Base-by-base conservation (phyloP, 2,797 vertebrate species). In the Arnoldichthys spilopterus region DNA sequence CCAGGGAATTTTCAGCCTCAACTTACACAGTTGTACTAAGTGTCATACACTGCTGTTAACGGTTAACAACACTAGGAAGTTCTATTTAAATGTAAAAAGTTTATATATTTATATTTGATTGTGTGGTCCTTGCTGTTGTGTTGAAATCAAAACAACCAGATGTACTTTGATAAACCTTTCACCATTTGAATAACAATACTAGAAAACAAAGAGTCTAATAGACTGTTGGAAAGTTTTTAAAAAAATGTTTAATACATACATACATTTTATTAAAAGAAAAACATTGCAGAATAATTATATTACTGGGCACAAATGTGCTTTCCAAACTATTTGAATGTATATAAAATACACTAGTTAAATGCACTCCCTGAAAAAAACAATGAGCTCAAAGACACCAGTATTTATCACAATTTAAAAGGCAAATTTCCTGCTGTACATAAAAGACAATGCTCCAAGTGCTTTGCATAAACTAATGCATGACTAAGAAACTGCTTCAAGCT, bases 391-490 rank as follows among this genome's bases (percentile, higher is more conserved):
- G 40, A 63, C 22, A 72, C 2, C 18, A 49, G 43, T 34, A 20
- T 13, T 8, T 9, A 28, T 40, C 61, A 54, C 64, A 76, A 28
- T 72, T 26, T 18, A 24, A 71, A 68, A 51, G 37, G 53, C 24
- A 79, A 37, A 47, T 28, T 40, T 75, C 58, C 9, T n/a, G 22
- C 53, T 67, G 15, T 8, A 70, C 8, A 56, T 56, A 28, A 30
- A 54, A 61, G 1, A 22, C 58, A 64, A 40, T 4, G 13, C n/a
- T 70, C 47, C 15, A 78, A 74, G 77, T 81, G 82, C 83, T 86
- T 78, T 74, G 37, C 3, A 59, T 30, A 49, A 70, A n/a, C 28
- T 51, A 28, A 32, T 18, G 16, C 13, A 30, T 18, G 18, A 4
- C 16, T 28, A 18, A 45, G n/a, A 45, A 66, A 64, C 22, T 58